Evolutionary conservation across 2,113 vertebrate species (phyloP), one percentile per base, ranked within the genome.

Genomic region (Octodon degus): DNA sequence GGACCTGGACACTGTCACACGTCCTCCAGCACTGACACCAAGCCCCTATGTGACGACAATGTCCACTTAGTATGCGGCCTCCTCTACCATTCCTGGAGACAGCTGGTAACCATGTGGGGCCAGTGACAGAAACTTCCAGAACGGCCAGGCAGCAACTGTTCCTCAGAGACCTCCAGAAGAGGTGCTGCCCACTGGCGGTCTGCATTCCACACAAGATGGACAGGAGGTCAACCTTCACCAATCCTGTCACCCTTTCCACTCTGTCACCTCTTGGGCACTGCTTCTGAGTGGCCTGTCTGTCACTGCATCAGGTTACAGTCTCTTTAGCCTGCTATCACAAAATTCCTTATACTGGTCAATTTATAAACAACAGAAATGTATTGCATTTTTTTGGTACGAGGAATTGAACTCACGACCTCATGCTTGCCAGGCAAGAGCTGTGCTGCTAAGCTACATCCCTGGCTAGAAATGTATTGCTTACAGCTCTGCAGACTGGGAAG

Each of bases 51-150:
- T 4, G n/a, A 25, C 0, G 5, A 32, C 7, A 55, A 25, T 10
- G 0, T 8, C 43, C 37, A 2, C 0, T 2, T 1, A 3, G 4
- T 76, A 53, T 20, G 4, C 2, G 40, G 40, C 10, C 53, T 8
- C 12, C 76, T 30, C 19, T 0, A 6, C 12, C 22, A 2, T 8
- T 9, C 2, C 70, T 70, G 16, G 55, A 77, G 25, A 62, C 1
- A 14, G 37, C 2, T 14, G 2, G 43, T 24, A 22, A 77, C 58
- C 65, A 77, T 20, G 40, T 10, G 32, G 74, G 58, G 68, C 68
- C 20, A 43, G 13, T 2, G 0, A 19, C 5, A 81, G 82, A 83
- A n/a, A 4, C 27, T 53, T 32, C n/a, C 19, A 43, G 86, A 53
- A 89, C n/a, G 43, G 68, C 34, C 27, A 58, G 40, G 43, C 47